phyloP scores from a whole-genome alignment of 2,797 vertebrate genomes.

The Ptychadena robeensis region DNA sequence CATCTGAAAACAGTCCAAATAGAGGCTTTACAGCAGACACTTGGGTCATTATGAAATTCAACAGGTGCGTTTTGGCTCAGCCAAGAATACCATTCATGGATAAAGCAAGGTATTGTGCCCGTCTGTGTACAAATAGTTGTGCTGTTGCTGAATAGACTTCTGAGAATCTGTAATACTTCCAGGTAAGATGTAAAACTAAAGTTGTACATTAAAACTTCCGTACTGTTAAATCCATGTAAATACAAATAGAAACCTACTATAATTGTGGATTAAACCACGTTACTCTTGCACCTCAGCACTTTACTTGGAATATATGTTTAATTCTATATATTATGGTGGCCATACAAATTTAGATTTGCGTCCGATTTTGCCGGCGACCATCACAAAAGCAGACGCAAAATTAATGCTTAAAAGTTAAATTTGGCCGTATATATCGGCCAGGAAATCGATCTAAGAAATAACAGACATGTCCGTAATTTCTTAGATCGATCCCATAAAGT shows the following conservation, averaged over 20 bases:
- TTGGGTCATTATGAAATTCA: constrained; percentile 59
- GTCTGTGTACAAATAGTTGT: constrained; percentile 26
- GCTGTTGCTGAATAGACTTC: constrained; percentile 23
- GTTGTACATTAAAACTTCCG: not conserved
- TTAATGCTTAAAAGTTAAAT: too few relatives aligned
- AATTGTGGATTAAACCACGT: not conserved
- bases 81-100: constrained; percentile 48
- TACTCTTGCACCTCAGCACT: too few relatives aligned
- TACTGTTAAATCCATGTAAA: not conserved
- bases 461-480: too few relatives aligned
- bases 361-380: too few relatives aligned
- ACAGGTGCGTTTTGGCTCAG: constrained; percentile 59
- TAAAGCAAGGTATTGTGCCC: constrained; percentile 56
- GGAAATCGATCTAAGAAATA: too few relatives aligned
- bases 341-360: too few relatives aligned
- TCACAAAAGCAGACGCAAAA: too few relatives aligned
- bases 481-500: too few relatives aligned
- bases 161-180: constrained; percentile 17
- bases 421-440: too few relatives aligned
- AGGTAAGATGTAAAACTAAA: not conserved
- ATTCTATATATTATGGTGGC: too few relatives aligned
- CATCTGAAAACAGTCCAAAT: constrained; percentile 56
- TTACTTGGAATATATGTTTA: too few relatives aligned
- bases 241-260: not conserved
- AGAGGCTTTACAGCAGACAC: constrained; percentile 58